Percentiles rank a stretch among this genome's conserved stretches.
phyloP scores from a whole-genome alignment of 1,140 invertebrate species.

The Andrena cerasifolii region DNA sequence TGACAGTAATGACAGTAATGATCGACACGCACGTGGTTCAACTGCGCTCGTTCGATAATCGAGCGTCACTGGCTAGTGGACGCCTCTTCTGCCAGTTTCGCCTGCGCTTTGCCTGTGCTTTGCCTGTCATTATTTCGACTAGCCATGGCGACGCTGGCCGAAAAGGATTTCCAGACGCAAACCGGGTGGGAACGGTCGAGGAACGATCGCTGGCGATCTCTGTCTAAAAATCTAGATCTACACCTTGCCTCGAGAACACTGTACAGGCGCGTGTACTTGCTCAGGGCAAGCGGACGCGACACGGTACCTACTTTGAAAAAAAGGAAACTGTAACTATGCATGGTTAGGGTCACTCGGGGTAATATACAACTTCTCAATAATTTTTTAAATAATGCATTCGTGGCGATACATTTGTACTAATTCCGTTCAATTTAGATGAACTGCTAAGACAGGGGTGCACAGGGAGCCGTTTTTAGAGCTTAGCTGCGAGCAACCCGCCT shows the following conservation, averaged over 20 bases:
- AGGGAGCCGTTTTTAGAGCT: too few species aligned
- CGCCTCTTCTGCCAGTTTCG: conserved; percentile 26
- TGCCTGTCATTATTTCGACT: conserved; percentile 47
- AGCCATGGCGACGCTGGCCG: neutral
- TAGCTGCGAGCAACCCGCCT: too few species aligned
- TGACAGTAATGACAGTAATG: conserved; percentile 47
- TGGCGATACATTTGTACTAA: too few species aligned
- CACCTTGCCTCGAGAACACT: neutral
- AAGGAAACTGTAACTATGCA: too few species aligned
- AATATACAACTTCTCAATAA: too few species aligned
- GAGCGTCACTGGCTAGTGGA: conserved; percentile 38
- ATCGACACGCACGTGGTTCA: conserved; percentile 22
- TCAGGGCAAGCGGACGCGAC: too few species aligned
- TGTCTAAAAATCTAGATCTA: neutral
- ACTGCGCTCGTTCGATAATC: conserved; percentile 34
- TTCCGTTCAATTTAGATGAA: too few species aligned
- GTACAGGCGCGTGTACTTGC: neutral
- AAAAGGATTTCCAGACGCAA: conserved; percentile 16
- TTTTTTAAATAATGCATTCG: too few species aligned
- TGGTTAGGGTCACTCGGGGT: too few species aligned
- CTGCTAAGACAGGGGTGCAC: too few species aligned
- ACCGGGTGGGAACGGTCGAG: neutral
- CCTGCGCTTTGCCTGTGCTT: neutral
- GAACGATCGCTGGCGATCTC: conserved; percentile 6
- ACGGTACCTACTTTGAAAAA: too few species aligned